Base-by-base conservation (phyloP, 2,797 vertebrate genomes). In the Adrianichthys oophorus region DNA sequence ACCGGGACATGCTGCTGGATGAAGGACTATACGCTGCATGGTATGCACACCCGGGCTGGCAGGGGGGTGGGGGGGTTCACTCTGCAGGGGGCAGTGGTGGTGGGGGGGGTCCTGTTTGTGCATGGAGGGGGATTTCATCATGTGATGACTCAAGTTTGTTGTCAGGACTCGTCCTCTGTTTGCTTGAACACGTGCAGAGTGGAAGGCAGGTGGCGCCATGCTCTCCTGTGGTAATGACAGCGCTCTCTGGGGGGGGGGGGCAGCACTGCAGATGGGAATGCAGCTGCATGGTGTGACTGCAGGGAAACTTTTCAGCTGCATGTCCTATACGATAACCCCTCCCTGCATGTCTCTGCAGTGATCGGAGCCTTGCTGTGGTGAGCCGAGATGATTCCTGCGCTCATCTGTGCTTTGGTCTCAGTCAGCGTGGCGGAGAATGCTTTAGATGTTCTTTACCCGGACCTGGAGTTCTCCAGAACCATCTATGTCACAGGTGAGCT, bases 401-500 rank as follows among this genome's bases (percentile, higher is more conserved):
- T 97, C 80, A 85, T 96, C 67, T 91, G 95, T 79, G 91, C 93
- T 84, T 82, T 98, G 85, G 75, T 95, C 78, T 93, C 93, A 24
- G 67, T 93, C 87, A 93, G 90, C 61, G 87, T 88, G 75, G 95
- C 95, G 66, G 90, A 93, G 54, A 89, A 66, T 0, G 58, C 70
- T 76, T 87, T 91, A 58, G 87, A 93, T 68, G 59, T 76, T 15
- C 92, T 91, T 61, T 91, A 92, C 63, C 92, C 92, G 26, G 82
- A 91, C 4, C 82, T 93, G 85, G 91, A 93, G 59, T 85, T 88
- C 71, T 93, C 94, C 63, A 92, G 92, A 80, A 95, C 94, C 80
- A 92, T 97, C 87, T 96, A 96, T 56, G 90, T 97, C 73, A 90
- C 91, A 90, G 97, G 96, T 98, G 94, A 82, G 84, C 44, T 4